These are phyloP conservation scores for Ormyrus labotus DNA, from an alignment of 2,888 invertebrate genomes.

Conservation along the genomic window DNA sequence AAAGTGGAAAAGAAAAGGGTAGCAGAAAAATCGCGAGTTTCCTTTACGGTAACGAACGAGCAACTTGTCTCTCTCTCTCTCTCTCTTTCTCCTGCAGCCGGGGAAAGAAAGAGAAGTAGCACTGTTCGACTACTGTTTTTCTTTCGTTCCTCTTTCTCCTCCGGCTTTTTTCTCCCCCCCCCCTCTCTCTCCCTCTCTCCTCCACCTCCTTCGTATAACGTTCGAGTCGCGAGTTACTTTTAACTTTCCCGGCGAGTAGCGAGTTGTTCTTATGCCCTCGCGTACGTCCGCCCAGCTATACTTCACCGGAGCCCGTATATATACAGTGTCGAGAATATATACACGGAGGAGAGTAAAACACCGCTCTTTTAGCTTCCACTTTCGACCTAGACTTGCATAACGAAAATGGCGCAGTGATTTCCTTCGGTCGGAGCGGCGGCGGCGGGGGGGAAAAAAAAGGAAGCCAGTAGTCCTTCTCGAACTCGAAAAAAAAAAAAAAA, in stretches of 20 bases:
- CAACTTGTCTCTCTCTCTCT: conserved; percentile 43
- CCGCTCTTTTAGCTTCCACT: conserved; percentile 24
- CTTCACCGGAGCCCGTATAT: conserved; percentile 11
- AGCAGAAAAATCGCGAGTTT: conserved; percentile 50
- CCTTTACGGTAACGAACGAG: conserved; percentile 52
- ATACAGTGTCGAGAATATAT: background rate
- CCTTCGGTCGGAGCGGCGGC: conserved; percentile 29
- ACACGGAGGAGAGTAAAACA: conserved; percentile 14
- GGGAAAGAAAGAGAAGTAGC: conserved; percentile 23
- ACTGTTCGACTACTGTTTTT: conserved; percentile 53
- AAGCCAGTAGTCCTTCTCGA: background rate
- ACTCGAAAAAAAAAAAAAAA: background rate
- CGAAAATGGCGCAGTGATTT: conserved; percentile 44
- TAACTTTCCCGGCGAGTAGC: conserved; percentile 61
- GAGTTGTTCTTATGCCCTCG: conserved; percentile 41
- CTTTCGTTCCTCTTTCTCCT: conserved; percentile 50
- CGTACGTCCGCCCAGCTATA: conserved; percentile 9
- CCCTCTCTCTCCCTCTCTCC: conserved; percentile 40
- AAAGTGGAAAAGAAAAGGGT: conserved; percentile 40
- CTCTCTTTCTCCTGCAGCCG: background rate
- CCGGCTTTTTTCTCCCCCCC: conserved; percentile 37
- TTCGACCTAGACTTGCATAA: conserved; percentile 31
- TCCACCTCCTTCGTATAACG: conserved; percentile 44
- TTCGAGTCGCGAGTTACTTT: conserved; percentile 64
- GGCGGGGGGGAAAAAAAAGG: background rate